Percentiles rank a stretch among this genome's conserved stretches.
Evolutionary conservation across 2,888 invertebrate genomes (phyloP).

Genomic region (Drosophila ezoana): DNA sequence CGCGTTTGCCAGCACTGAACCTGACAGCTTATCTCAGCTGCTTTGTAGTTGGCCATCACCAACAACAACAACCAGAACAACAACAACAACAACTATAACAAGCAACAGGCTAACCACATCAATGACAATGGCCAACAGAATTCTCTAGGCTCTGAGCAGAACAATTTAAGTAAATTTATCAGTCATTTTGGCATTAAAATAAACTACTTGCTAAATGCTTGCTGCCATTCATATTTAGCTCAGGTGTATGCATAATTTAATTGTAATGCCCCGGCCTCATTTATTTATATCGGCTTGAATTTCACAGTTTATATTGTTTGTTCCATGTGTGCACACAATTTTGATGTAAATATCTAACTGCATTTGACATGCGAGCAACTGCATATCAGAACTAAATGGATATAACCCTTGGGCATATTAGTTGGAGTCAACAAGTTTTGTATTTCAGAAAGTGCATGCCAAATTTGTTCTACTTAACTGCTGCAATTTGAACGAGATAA

Average conservation of each 20-base stretch:
- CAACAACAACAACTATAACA: slow-evolving; percentile 1
- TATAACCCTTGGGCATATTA: not conserved
- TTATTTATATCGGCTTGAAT: not conserved
- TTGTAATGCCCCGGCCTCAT: no score
- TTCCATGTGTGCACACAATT: no score
- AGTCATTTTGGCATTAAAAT: not conserved
- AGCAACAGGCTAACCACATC: slow-evolving; percentile 46
- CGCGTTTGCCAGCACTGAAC: slow-evolving; percentile 14
- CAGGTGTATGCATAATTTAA: not conserved
- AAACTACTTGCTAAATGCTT: not conserved
- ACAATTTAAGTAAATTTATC: slow-evolving; percentile 2
- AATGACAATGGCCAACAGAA: slow-evolving; percentile 19
- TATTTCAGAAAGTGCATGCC: not conserved
- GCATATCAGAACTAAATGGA: not conserved
- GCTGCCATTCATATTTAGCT: not conserved
- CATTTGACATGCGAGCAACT: not conserved
- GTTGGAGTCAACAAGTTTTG: not conserved
- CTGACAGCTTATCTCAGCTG: slow-evolving; percentile 41
- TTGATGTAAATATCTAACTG: not conserved
- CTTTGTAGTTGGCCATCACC: slow-evolving; percentile 28
- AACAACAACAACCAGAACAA: slow-evolving; percentile 1
- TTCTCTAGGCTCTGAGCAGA: slow-evolving; percentile 3
- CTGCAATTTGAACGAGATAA: no score
- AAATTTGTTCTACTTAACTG: not conserved
- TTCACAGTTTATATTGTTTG: no score